Evolutionary conservation across 2,797 vertebrate genomes (phyloP), one percentile per base, ranked within the genome.

Genomic region (Acestrorhynchus altus): DNA sequence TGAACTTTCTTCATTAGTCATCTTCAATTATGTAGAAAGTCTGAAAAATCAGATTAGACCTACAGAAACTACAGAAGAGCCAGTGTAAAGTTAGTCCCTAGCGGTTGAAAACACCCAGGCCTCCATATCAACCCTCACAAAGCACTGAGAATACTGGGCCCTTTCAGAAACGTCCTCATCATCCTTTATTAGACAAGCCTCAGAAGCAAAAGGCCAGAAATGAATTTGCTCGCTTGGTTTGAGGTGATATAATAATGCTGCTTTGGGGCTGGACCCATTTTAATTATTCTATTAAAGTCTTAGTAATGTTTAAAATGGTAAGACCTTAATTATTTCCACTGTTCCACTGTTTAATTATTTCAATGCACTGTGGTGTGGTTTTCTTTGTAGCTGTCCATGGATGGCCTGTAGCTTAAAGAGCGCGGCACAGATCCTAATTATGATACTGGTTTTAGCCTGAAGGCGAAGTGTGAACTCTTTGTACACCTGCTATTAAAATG

Each of bases 271-370:
- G 57, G 76, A 81, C 81, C 31, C 78, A 77, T 86, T 78, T 35
- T 79, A 86, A 71, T 89, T 87, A 85, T 81, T 83, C 60, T 78
- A 84, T 88, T 85, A 82, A 87, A 79, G 83, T 87, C 80, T 51
- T 40, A 79, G 76, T 68, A 46, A 52, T 40, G 18, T 66, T 46
- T 66, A 15, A 24, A 47, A 46, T 61, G 84, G 79, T 81, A 85
- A 60, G 67, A 51, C 81, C 87, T 84, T 87, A 88, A 89, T 89
- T 84, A 80, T 83, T 39, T 52, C 68, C 47, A 0, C 0, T 72
- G 49, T 69, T 69, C 69, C 47, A 0, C 0, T 72, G 46, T 88
- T 85, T 87, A 88, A 89, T 90, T 88, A 78, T 88, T 87, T 79
- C 31, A 42, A 4, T 51, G 82, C 76, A 83, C 82, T 83, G 85